Evolutionary conservation across 2,888 invertebrate species (phyloP), one percentile per base, ranked within the genome.

Genomic region (Amiota mariae): DNA sequence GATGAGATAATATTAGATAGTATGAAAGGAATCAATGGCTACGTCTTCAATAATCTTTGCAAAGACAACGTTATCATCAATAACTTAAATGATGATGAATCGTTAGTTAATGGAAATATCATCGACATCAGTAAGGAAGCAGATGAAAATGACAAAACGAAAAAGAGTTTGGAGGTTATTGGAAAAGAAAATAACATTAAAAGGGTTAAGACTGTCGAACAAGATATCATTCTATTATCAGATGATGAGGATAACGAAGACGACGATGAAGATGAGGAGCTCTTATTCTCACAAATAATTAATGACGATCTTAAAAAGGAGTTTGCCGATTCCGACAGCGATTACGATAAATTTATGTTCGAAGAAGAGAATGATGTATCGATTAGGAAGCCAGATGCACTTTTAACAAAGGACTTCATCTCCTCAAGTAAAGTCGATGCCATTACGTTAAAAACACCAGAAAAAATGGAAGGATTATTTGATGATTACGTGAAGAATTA

Each of bases 21-120:
- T 0, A 76, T 85, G 0, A 77, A 81, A 9, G 72, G 81, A n/a
- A 74, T 87, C 0, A 85, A 86, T 81, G 84, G 87, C 0, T 85
- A 87, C 48, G 64, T 88, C 1, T 85, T 78, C n/a, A 86, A 84
- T 18, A 76, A 78, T 24, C 75, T 88, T 4, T n/a, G 54, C 10
- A 54, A 13, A n/a, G 10, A 54, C 15, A 54, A 13, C 10, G 54
- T 48, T 70, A 46, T 20, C 36, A 57, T 57, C 24, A 51, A 47
- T 11, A 73, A 73, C 61, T 36, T 36, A 4, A 36, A 36, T 36
- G 6, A 6, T 4, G 36, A 36, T 36, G 8, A 36, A 6, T 18
- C 15, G 36, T 57, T 73, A 15, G 51, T 51, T 8, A 47, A 73
- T 68, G 78, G 77, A 2, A 78, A 79, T 46, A 63, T 71, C 15